Base-by-base conservation (phyloP, 2,797 vertebrate species). In the Aeoliscus strigatus region DNA sequence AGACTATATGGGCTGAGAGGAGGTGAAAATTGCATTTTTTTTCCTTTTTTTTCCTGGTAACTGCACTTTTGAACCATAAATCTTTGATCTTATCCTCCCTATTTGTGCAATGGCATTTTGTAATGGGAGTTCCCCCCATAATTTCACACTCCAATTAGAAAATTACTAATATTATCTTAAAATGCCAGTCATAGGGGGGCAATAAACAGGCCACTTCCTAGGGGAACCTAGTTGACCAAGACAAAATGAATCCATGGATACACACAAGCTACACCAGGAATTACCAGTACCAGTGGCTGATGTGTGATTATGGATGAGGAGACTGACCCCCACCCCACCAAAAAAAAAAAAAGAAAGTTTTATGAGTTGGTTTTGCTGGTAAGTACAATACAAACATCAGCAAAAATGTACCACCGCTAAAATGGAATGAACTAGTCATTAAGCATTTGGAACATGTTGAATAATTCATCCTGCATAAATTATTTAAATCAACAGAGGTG, bases 101-200 rank as follows among this genome's bases (percentile, higher is more conserved):
- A 44, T 73, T 79, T 81, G 63, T 59, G 68, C 72, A 70, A 41
- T 73, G 43, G 60, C 73, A 65, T 64, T 78, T 73, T 59, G 46
- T 50, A 69, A 70, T 63, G 59, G 50, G 68, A 58, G 52, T n/a
- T 55, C 55, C 65, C 62, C 54, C 50, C 52, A 43, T 77, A 59
- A 83, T 81, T 83, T 84, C 81, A 83, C 72, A 73, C 67, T 73
- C 70, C 73, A 85, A 84, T 84, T 83, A 82, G 70, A 77, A 77
- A 75, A 86, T 78, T 66, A 68, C 58, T 42, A 38, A 57, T 52
- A 44, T 42, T 47, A 36, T 68, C 51, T 48, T 42, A 35, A 54
- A 44, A 59, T 38, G 31, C 33, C 36, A 56, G 31, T 39, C 34
- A 61, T 8, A 5, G 34, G 39, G 37, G 39, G 13, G 13, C 43